These are phyloP conservation scores for Auanema sp. DNA, from an alignment of 2,888 invertebrate genomes.

Conservation along the genomic window DNA sequence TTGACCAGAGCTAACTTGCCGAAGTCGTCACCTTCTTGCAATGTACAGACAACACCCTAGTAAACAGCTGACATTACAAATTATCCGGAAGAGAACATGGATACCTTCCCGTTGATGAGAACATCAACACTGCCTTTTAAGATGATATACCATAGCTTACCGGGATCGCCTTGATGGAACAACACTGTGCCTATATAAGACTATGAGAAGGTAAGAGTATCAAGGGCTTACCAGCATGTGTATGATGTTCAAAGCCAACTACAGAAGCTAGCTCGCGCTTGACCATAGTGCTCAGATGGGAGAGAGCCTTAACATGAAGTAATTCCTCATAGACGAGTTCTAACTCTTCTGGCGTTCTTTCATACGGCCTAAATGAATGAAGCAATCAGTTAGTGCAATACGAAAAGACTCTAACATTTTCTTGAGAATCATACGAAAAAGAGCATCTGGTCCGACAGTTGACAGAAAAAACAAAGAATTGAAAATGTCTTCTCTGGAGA, in stretches of 20 bases:
- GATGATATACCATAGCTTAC: slow-evolving; percentile 82
- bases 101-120: slow-evolving; percentile 78
- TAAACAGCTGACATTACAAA: no score
- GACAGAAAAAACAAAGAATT: slow-evolving; percentile 71
- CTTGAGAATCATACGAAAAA: slow-evolving; percentile 78
- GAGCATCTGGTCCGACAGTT: slow-evolving; percentile 78
- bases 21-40: slow-evolving; percentile 84
- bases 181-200: slow-evolving; percentile 71
- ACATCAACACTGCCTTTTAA: slow-evolving; percentile 82
- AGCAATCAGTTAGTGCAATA: neutral
- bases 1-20: slow-evolving; percentile 83
- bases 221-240: slow-evolving; percentile 75
- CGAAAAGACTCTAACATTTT: slow-evolving; percentile 74
- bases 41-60: slow-evolving; percentile 78
- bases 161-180: slow-evolving; percentile 76
- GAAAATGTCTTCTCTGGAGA: slow-evolving; percentile 41
- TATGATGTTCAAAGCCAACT: slow-evolving; percentile 80
- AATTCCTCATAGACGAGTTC: slow-evolving; percentile 82
- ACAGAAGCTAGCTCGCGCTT: slow-evolving; percentile 75
- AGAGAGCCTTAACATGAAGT: slow-evolving; percentile 79
- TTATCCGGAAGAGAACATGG: slow-evolving; percentile 17
- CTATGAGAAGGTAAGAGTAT: neutral
- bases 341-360: slow-evolving; percentile 78
- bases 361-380: slow-evolving; percentile 72
- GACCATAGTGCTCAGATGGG: slow-evolving; percentile 75